A percentile compares a stretch with the other conserved stretches of the same genome.
phyloP scores from a whole-genome alignment of 2,113 vertebrate genomes.

The Cheilinus undulatus region DNA sequence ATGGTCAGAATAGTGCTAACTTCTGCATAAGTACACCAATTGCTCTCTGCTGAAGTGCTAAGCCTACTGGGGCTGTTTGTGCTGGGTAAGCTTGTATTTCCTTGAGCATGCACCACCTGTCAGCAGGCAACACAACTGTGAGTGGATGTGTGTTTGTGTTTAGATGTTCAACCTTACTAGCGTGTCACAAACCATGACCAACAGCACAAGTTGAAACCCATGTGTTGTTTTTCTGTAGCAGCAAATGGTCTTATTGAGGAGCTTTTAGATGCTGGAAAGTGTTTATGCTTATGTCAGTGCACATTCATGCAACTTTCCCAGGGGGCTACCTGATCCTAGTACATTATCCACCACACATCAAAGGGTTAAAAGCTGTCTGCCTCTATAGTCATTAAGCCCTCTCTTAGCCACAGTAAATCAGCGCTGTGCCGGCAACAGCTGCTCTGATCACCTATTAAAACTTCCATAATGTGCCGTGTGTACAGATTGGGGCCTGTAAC shows the following conservation, averaged over 20 bases:
- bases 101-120: constrained; percentile 72
- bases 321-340: constrained; percentile 75
- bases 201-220: constrained; percentile 40
- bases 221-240: constrained; percentile 43
- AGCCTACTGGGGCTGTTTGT: constrained; percentile 71
- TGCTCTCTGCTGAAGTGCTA: constrained; percentile 68
- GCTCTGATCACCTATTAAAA: constrained; percentile 81
- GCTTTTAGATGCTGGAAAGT: constrained; percentile 55
- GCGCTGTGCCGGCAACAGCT: constrained; percentile 75
- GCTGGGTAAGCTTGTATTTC: constrained; percentile 73
- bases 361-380: constrained; percentile 82
- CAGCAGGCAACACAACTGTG: constrained; percentile 57
- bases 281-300: constrained; percentile 56
- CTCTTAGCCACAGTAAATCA: constrained; percentile 81
- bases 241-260: constrained; percentile 37
- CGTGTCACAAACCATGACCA: constrained; percentile 31
- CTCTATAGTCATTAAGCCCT: constrained; percentile 80
- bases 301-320: constrained; percentile 63
- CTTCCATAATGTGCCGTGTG: constrained; percentile 71
- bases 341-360: constrained; percentile 77
- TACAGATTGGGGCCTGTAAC: constrained; percentile 70
- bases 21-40: constrained; percentile 61
- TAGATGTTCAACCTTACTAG: constrained; percentile 32
- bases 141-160: constrained; percentile 37
- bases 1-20: constrained; percentile 67